A percentile compares a stretch with the other conserved stretches of the same genome.
These are phyloP conservation scores for Drosophila austrosaltans DNA, from an alignment of 2,888 invertebrate genomes.

Conservation along the genomic window DNA sequence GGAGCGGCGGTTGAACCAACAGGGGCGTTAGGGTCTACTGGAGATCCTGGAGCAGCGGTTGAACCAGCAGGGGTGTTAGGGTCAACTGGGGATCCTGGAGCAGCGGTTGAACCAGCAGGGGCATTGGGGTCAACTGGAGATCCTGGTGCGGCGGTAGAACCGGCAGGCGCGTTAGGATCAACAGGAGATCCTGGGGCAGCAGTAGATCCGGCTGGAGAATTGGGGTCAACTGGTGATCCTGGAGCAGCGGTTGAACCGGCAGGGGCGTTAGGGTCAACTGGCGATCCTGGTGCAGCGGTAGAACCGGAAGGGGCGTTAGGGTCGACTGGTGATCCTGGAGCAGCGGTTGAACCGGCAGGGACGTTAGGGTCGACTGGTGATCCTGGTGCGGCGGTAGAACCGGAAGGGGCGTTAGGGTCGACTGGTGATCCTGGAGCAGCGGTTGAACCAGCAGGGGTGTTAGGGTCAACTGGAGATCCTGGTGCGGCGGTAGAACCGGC, in stretches of 20 bases:
- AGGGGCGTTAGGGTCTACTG: constrained; percentile 5
- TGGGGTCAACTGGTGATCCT: constrained; percentile 25
- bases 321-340: constrained; percentile 33
- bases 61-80: constrained; percentile 33
- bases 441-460: constrained; percentile 18
- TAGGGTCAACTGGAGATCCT: constrained; percentile 21
- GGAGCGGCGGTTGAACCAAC: background rate
- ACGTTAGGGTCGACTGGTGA: constrained; percentile 39
- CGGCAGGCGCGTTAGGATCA: constrained; percentile 22
- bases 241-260: constrained; percentile 32
- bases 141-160: no score
- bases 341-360: constrained; percentile 35
- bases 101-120: constrained; percentile 25
- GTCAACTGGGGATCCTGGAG: background rate
- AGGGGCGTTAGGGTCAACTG: constrained; percentile 37
- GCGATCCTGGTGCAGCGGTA: constrained; percentile 20
- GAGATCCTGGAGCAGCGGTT: constrained; percentile 26
- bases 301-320: constrained; percentile 36
- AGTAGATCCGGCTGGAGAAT: constrained; percentile 15
- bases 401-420: constrained; percentile 25
- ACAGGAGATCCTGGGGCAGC: constrained; percentile 36
- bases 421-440: constrained; percentile 32
- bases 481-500: constrained; percentile 11
- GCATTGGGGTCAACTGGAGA: constrained; percentile 22
- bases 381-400: constrained; percentile 16